Base-by-base conservation (phyloP, 2,797 vertebrate species). In the Pelobates cultripes region DNA sequence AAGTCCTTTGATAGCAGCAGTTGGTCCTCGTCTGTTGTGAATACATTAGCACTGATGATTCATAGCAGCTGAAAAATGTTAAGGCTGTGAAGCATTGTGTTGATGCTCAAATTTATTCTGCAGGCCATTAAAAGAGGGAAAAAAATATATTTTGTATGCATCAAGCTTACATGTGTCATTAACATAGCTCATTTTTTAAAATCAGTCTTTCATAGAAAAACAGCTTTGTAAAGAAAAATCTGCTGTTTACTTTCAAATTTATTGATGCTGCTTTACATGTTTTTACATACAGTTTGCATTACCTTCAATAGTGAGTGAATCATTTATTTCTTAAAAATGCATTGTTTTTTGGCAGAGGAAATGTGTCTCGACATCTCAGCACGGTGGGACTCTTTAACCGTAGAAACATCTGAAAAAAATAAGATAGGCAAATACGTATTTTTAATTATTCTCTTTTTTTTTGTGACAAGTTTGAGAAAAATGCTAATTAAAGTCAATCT, bases 1-100 rank as follows among this genome's bases (percentile, higher is more conserved):
- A 98, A 97, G 97, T 97, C 97, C 97, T 99, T 99, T 99, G 97
- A 99, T 98, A 98, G 97, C 97, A 97, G 96, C 95, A 97, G 97
- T 98, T 97, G 97, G 96, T 97, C 97, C 93, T 95, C 94, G 96
- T 96, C 96, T 97, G 97, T 97, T 97, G 96, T 96, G 98, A 98
- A 99, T 99, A 99, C 95, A 99, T 99, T 98, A 99, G 94, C 94
- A 91, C 92, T 95, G 93, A 95, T 96, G 95, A 96, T 96, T 97
- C 95, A 96, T 95, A 92, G 91, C 92, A 91, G 93, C 94, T 92
- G 92, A 93, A 94, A 94, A 94, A 94, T 92, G 93, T 93, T 95
- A 94, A 94, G 93, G 92, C 93, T 94, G 95, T 94, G 93, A 95
- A 96, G 94, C 93, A 95, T 95, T 95, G 94, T 95, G 94, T 95